phyloP scores from a whole-genome alignment of 1,140 invertebrate species.

The Cydia fagiglandana region DNA sequence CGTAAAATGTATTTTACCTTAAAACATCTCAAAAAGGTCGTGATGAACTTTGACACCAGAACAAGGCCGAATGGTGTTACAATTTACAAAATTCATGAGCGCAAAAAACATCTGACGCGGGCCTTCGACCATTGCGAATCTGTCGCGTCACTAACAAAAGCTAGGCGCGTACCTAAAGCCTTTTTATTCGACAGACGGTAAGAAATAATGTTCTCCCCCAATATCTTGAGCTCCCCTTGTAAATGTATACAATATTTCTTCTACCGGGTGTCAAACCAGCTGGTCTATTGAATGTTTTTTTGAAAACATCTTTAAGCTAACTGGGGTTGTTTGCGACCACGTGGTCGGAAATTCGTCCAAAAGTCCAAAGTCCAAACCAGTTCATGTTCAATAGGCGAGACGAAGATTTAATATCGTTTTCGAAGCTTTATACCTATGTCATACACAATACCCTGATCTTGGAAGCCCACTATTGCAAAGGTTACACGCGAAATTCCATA shows the following conservation, averaged over 20 bases:
- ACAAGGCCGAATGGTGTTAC: conserved; percentile 52
- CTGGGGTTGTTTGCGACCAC: conserved; percentile 44
- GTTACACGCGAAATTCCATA: neutral
- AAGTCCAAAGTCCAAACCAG: conserved; percentile 36
- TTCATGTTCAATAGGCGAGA: conserved; percentile 7
- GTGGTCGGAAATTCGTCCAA: conserved; percentile 56
- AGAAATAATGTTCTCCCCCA: conserved; percentile 55
- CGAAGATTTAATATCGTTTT: neutral
- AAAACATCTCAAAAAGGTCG: conserved; percentile 39
- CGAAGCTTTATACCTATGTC: conserved; percentile 15
- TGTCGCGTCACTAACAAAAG: conserved; percentile 51
- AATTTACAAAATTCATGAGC: conserved; percentile 43
- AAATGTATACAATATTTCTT: conserved; percentile 60
- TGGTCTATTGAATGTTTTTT: conserved; percentile 63
- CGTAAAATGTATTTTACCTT: neutral
- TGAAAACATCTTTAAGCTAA: conserved; percentile 41
- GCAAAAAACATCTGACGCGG: conserved; percentile 42
- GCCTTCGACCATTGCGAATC: conserved; percentile 52
- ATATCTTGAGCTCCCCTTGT: conserved; percentile 55
- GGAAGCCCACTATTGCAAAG: neutral
- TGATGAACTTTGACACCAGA: conserved; percentile 65
- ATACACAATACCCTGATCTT: neutral
- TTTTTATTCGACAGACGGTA: conserved; percentile 46
- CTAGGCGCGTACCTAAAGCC: conserved; percentile 39
- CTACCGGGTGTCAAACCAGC: conserved; percentile 58